Conservation (phyloP, 1,140 invertebrate species). For the Callitettix versicolor region DNA sequence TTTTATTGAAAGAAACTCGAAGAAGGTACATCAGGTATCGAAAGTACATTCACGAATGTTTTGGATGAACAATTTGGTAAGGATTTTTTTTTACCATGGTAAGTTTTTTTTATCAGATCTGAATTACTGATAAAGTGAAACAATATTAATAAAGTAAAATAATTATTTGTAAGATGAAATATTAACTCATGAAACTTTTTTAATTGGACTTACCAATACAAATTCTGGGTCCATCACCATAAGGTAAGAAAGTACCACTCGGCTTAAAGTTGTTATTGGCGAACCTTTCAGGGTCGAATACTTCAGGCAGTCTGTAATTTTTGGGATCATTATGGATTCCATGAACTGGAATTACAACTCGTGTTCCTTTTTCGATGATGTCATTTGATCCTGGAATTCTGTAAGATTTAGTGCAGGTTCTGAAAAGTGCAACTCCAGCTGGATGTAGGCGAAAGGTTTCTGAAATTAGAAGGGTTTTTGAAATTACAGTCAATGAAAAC, state of each 20-base stretch:
- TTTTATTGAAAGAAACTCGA: no score
- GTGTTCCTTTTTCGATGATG: slow-evolving; percentile 38
- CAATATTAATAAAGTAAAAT: not conserved
- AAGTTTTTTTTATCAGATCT: not conserved
- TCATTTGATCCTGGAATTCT: slow-evolving; percentile 35
- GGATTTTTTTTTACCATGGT: no score
- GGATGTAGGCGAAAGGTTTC: slow-evolving; percentile 49
- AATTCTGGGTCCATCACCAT: slow-evolving; percentile 49
- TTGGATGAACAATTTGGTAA: no score
- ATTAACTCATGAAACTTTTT: no score
- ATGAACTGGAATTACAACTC: slow-evolving; percentile 42
- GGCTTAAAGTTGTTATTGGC: slow-evolving; percentile 34
- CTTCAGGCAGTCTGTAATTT: slow-evolving; percentile 41
- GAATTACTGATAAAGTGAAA: not conserved
- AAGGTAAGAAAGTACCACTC: slow-evolving; percentile 38
- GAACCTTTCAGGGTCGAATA: slow-evolving; percentile 43
- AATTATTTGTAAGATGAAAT: no score
- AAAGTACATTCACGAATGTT: no score
- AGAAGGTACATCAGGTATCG: no score
- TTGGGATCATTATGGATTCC: slow-evolving; percentile 46
- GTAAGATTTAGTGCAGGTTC: slow-evolving; percentile 37
- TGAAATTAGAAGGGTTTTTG: slow-evolving; percentile 22
- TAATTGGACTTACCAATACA: slow-evolving; percentile 47
- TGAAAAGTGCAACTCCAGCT: slow-evolving; percentile 32
- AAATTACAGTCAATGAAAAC: no score